Conservation (phyloP, 2,888 invertebrate genomes). For the Salticus scenicus region DNA sequence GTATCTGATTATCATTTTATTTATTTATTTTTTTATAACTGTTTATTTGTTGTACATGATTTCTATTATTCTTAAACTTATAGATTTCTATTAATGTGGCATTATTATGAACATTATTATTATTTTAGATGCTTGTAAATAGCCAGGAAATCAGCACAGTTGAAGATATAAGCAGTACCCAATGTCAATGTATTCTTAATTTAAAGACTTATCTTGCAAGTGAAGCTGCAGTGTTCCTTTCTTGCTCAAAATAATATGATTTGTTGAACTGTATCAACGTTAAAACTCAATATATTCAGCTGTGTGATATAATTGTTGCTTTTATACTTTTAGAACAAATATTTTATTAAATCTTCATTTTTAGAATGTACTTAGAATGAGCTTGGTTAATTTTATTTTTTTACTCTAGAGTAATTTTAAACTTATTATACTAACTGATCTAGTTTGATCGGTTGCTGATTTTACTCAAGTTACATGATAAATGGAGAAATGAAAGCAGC, state of each 20-base stretch:
- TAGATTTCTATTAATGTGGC: too few relatives aligned
- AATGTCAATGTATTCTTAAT: slow-evolving; percentile 61
- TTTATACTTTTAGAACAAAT: slow-evolving; percentile 48
- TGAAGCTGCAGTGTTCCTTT: slow-evolving; percentile 42
- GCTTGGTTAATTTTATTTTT: background rate
- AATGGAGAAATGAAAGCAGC: too few relatives aligned
- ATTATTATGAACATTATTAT: too few relatives aligned
- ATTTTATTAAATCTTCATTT: slow-evolving; percentile 49
- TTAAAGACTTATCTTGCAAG: slow-evolving; percentile 48
- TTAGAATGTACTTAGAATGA: slow-evolving; percentile 11
- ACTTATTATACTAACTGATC: too few relatives aligned
- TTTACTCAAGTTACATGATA: too few relatives aligned
- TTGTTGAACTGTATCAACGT: background rate
- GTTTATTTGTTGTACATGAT: too few relatives aligned
- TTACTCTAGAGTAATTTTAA: too few relatives aligned
- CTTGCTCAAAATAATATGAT: slow-evolving; percentile 17
- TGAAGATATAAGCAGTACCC: slow-evolving; percentile 60
- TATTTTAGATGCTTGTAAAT: slow-evolving; percentile 51
- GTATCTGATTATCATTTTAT: too few relatives aligned
- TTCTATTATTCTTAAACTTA: too few relatives aligned
- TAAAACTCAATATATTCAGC: background rate
- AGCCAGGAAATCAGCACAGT: slow-evolving; percentile 50
- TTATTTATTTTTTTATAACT: too few relatives aligned
- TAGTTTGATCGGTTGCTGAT: too few relatives aligned
- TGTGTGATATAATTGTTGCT: slow-evolving; percentile 35